Base-by-base conservation (phyloP, 2,888 invertebrate genomes). In the Meganola albula region DNA sequence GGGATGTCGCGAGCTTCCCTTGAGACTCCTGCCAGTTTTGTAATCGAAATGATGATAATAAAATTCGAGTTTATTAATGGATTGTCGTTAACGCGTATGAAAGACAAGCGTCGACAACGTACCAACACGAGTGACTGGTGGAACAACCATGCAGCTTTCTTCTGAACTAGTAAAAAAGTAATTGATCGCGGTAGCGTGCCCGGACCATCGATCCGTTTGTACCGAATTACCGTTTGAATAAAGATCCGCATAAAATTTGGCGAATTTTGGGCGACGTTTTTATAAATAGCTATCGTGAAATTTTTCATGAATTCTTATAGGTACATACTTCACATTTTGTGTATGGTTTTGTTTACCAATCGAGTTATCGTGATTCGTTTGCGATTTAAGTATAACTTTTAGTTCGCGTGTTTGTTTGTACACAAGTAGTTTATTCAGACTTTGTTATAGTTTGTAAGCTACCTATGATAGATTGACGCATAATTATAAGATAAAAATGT, bases 131-230 rank as follows among this genome's bases (percentile, higher is more conserved):
- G 57, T 63, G 73, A 74, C 77, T 74, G 71, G 57, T 63, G 56
- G 58, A 63, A 62, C n/a, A 64, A 65, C 62, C 57, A 53, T 65
- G 63, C 74, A 70, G 61, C 61, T 46, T 44, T 68, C 66, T 64
- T 63, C 42, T 52, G 40, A 61, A 66, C 58, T 60, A 72, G 65
- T 72, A 79, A 82, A n/a, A 83, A 83, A 84, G 77, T 80, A 75
- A 79, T 75, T 77, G 75, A 82, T 80, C 63, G 75, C 49, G 54
- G 63, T 82, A 45, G 82, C 83, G 83, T 84, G 83, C 63, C 58
- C 63, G 39, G 51, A 45, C 68, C 71, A 83, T 84, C 84, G 82
- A 83, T 83, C 68, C 58, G 45, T 43, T 58, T 58, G 55, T 57
- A 55, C 54, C 57, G 58, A 63, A 61, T 59, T 58, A 58, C 55